These are phyloP conservation scores for Amorpha juglandis DNA, from an alignment of 2,888 invertebrate species.

Conservation along the genomic window DNA sequence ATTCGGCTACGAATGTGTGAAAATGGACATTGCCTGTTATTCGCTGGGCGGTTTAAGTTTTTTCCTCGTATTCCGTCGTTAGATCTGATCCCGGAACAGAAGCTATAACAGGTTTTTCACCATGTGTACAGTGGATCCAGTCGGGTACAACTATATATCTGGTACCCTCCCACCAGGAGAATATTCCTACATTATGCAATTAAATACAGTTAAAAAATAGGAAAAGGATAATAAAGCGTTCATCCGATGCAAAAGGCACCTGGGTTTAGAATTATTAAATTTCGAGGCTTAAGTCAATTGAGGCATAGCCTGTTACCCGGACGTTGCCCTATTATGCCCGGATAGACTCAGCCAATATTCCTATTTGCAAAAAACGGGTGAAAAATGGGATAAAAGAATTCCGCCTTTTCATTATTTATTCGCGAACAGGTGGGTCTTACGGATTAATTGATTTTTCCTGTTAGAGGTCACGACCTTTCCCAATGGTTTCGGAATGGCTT, in stretches of 20 bases:
- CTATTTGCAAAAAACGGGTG: background rate
- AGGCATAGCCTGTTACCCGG: background rate
- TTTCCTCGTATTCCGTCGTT: no score
- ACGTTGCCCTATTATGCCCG: background rate
- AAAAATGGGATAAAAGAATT: constrained; percentile 11
- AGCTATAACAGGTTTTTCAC: no score
- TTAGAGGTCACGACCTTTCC: background rate
- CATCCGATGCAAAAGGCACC: constrained; percentile 6
- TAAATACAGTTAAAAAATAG: no score
- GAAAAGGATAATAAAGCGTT: background rate
- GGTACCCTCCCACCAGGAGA: no score
- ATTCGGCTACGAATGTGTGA: no score
- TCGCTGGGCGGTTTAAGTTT: no score
- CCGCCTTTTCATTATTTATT: constrained; percentile 15
- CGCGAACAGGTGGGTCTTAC: constrained; percentile 8
- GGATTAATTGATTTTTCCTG: constrained; percentile 22
- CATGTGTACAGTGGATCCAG: no score
- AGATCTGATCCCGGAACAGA: no score
- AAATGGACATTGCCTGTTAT: no score
- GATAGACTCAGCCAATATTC: background rate
- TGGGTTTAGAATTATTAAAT: constrained; percentile 14
- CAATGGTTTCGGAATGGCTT: background rate
- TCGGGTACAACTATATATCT: no score
- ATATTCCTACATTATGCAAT: no score
- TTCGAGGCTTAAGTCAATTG: constrained; percentile 10